Base-by-base conservation (phyloP, 2,888 invertebrate species). In the Macrosiphum euphorbiae region DNA sequence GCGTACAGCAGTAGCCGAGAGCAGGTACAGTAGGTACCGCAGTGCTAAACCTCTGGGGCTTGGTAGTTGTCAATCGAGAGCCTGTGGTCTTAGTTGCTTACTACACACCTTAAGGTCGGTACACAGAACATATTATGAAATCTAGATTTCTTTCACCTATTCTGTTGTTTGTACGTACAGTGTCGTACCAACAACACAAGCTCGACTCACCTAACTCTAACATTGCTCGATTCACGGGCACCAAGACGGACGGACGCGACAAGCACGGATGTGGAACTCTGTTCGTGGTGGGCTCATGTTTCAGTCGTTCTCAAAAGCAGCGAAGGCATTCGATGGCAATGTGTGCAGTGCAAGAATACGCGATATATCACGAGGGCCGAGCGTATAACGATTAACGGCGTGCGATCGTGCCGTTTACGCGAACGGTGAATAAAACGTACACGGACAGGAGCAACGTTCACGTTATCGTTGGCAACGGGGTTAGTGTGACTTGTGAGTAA, bases 181-280 rank as follows among this genome's bases (percentile, higher is more conserved):
- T 24, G 13, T 11, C 85, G 41, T n/a, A n/a, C n/a, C n/a, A n/a
- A n/a, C n/a, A n/a, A n/a, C n/a, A n/a, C n/a, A n/a, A n/a, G n/a
- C n/a, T 11, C 85, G 41, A 47, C 91, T 86, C 55, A 85, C 85
- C 91, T 20, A 35, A 86, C 86, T 91, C 85, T n/a, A n/a, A n/a
- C 85, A 91, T 91, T 8, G 47, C 85, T 52, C 44, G 58, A 47
- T 44, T 26, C 58, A 89, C 28, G 35, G 16, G 41, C 55, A 8
- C 55, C 41, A 26, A 50, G 86, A 44, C 58, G 44, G 44, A 89
- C 13, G 44, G 86, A 50, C 86, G 28, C 47, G 44, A 78, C 78
- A 35, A 35, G 35, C 78, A 78, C 28, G 47, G 7, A 5, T 13
- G 28, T 28, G 44, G n/a, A 0, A 28, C 47, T 50, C n/a, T 44